Conservation (phyloP, 2,797 vertebrate species). For the Atherinosoma microstoma region DNA sequence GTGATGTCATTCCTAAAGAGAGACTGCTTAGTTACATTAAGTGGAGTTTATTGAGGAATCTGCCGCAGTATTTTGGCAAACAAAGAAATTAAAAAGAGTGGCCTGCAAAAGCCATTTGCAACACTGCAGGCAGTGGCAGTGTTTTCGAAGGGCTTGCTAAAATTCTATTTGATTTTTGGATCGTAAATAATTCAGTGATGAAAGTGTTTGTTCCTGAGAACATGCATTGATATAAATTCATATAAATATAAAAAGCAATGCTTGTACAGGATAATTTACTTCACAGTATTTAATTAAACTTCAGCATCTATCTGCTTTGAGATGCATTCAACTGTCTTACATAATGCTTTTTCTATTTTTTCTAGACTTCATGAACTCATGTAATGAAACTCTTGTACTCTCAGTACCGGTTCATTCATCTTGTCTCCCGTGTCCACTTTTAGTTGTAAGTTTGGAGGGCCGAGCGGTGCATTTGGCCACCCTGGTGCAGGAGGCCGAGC, state of each 20-base stretch:
- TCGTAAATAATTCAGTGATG: not conserved
- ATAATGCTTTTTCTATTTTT: not conserved
- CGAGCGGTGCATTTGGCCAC: slow-evolving; percentile 88
- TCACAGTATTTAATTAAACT: not conserved
- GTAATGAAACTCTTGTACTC: slow-evolving; percentile 5
- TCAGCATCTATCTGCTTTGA: not conserved
- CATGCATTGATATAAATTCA: too few relatives aligned
- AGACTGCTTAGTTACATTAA: slow-evolving; percentile 65
- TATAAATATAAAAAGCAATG: not conserved
- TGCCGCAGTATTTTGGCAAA: slow-evolving; percentile 68
- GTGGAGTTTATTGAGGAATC: slow-evolving; percentile 72
- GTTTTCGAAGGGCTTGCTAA: slow-evolving; percentile 21
- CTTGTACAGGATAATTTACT: not conserved
- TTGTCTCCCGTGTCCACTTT: slow-evolving; percentile 13
- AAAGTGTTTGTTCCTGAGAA: not conserved
- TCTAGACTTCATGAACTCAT: slow-evolving; percentile 7
- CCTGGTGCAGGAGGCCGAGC: slow-evolving; percentile 90
- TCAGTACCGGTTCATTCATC: too few relatives aligned
- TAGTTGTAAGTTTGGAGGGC: slow-evolving; percentile 91
- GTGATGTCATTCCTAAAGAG: slow-evolving; percentile 74
- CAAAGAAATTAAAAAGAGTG: slow-evolving; percentile 70
- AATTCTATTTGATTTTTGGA: slow-evolving; percentile 16
- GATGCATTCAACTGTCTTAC: not conserved
- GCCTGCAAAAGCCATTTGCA: slow-evolving; percentile 58
- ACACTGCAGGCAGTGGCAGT: slow-evolving; percentile 20